A percentile compares a stretch with the other conserved stretches of the same genome.
Conservation (phyloP, 2,888 invertebrate genomes). For the Margaritifera margaritifera region DNA sequence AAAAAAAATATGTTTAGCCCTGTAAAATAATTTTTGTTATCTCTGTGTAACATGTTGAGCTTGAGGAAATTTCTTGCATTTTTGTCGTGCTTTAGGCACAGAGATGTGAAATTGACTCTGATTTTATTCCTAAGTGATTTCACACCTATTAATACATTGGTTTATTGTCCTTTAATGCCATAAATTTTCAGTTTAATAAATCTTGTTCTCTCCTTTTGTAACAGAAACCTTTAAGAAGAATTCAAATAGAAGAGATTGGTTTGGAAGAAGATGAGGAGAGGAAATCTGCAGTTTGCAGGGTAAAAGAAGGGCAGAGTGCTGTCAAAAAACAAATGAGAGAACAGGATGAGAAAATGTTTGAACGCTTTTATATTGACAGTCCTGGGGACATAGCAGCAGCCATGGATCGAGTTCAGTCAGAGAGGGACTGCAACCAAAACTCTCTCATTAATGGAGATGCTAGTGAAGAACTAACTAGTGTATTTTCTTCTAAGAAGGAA, state of each 20-base stretch:
- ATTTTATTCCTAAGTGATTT: too few relatives aligned
- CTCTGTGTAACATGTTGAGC: too few relatives aligned
- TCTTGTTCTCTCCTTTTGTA: constrained; percentile 1
- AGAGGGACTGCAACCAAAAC: not conserved
- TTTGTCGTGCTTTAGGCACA: too few relatives aligned
- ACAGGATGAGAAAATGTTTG: constrained; percentile 50
- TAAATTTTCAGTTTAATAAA: too few relatives aligned
- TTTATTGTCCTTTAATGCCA: too few relatives aligned
- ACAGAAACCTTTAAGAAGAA: constrained; percentile 62
- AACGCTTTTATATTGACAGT: constrained; percentile 42
- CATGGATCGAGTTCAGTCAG: not conserved
- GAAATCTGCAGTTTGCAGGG: constrained; percentile 33
- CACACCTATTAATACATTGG: too few relatives aligned
- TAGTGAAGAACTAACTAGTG: too few relatives aligned
- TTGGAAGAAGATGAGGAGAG: constrained; percentile 45
- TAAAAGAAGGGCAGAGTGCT: constrained; percentile 44
- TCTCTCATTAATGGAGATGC: not conserved
- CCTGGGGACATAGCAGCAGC: constrained; percentile 20
- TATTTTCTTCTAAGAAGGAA: constrained; percentile 1
- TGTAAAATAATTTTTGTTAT: too few relatives aligned
- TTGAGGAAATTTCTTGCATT: too few relatives aligned
- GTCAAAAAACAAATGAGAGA: constrained; percentile 44
- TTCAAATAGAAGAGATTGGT: constrained; percentile 68
- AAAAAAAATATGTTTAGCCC: too few relatives aligned
- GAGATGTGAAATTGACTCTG: too few relatives aligned